A percentile compares a stretch with the other conserved stretches of the same genome.
phyloP scores from a whole-genome alignment of 2,113 vertebrate species.

The Osmerus eperlanus region DNA sequence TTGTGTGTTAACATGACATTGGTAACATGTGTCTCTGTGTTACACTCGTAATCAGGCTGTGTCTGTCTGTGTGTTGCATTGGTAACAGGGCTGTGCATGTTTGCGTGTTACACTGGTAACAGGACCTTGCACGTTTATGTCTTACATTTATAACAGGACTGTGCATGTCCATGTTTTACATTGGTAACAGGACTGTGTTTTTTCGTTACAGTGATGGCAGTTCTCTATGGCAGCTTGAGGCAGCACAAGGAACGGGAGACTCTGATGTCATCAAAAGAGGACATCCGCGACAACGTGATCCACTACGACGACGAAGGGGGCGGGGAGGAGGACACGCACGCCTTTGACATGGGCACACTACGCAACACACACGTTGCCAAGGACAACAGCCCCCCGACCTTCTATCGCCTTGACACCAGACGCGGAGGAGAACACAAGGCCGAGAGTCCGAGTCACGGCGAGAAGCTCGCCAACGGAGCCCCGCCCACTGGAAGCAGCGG shows the following conservation, averaged over 20 bases:
- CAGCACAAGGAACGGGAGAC: slow-evolving; percentile 83
- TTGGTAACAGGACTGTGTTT: slow-evolving; percentile 6
- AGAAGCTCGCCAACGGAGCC: background rate
- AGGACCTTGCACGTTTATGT: background rate
- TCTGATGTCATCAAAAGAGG: slow-evolving; percentile 90
- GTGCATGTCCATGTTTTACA: background rate
- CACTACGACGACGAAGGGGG: slow-evolving; percentile 96
- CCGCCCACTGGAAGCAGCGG: background rate
- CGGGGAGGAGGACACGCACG: slow-evolving; percentile 90
- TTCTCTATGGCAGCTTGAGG: slow-evolving; percentile 81
- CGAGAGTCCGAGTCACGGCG: background rate
- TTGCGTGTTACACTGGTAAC: too few relatives aligned
- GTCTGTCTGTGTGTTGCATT: too few relatives aligned
- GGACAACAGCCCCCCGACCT: slow-evolving; percentile 67
- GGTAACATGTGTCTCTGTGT: too few relatives aligned
- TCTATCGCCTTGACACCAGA: slow-evolving; percentile 69
- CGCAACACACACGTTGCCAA: slow-evolving; percentile 76
- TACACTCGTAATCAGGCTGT: too few relatives aligned
- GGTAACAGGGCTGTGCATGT: too few relatives aligned
- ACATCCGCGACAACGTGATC: slow-evolving; percentile 92
- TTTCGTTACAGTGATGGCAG: slow-evolving; percentile 78
- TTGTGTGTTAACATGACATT: too few relatives aligned
- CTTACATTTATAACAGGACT: background rate
- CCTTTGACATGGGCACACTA: slow-evolving; percentile 89
- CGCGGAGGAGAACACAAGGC: background rate